Base-by-base conservation (phyloP, 2,797 vertebrate species). In the Etheostoma perlongum region DNA sequence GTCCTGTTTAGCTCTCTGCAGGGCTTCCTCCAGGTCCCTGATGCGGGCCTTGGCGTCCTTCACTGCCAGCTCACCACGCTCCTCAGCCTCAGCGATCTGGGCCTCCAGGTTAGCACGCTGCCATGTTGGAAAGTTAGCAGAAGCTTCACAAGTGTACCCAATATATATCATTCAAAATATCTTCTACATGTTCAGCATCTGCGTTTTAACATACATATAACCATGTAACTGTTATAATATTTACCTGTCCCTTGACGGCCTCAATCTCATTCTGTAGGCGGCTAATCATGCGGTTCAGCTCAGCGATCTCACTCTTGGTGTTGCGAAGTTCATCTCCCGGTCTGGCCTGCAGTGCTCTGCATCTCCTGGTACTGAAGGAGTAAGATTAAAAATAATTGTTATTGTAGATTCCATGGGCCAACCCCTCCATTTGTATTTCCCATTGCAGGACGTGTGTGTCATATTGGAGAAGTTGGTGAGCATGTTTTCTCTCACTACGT, bases 241-340 rank as follows among this genome's bases (percentile, higher is more conserved):
- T 5, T 87, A 98, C 97, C 96, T 98, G 97, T 81, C 89, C 96
- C 88, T 98, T 98, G 83, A 96, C 93, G 0, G 93, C 73, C 68
- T 98, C 96, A 0, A 96, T 97, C 93, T 98, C 97, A 5, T 95
- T 96, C 86, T 96, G 95, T 52, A 98, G 79, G 71, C 96, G 96
- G 86, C 91, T 94, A 72, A 96, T 97, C 95, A 97, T 94, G 67
- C 96, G 93, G 84, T 92, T 98, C 81, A 97, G 89, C 36, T 97
- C 97, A 0, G 96, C 86, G 14, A 97, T 97, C 92, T 98, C 96
- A 0, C 71, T 86, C 93, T 96, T 96, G 88, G 94, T 96, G 89
- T 46, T 95, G n/a, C 94, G 95, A 63, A 95, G 76, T 49, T 94
- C 92, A 1, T 94, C 91, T 63, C 92, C 92, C 93, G 0, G 88